These are phyloP conservation scores for Nannospalax galili DNA, from an alignment of 2,113 vertebrate species.

Conservation along the genomic window DNA sequence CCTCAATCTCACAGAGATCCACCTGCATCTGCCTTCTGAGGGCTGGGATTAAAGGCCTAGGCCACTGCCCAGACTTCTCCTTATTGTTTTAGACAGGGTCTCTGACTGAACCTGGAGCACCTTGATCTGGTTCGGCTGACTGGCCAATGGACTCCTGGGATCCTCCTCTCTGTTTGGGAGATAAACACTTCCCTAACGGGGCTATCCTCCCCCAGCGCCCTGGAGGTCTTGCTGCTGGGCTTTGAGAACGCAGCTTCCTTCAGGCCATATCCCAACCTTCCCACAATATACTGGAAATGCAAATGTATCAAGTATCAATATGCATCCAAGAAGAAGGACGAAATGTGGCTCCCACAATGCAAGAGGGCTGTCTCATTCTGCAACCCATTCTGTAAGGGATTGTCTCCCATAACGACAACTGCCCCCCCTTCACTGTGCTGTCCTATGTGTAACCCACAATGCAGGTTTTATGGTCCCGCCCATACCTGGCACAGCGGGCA, in stretches of 20 bases:
- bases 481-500: slow-evolving; percentile 75
- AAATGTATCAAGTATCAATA: too few relatives aligned
- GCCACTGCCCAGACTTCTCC: too few relatives aligned
- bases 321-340: too few relatives aligned
- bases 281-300: neutral
- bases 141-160: neutral
- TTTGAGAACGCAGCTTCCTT: neutral
- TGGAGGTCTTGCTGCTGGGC: too few relatives aligned
- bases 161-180: neutral
- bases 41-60: too few relatives aligned
- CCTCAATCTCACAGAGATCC: too few relatives aligned
- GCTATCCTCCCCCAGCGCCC: neutral
- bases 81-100: neutral
- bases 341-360: neutral
- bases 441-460: neutral
- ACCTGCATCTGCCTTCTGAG: too few relatives aligned
- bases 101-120: neutral
- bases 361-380: neutral
- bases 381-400: neutral
- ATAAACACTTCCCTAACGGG: neutral
- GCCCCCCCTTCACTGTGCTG: too few relatives aligned
- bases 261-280: neutral
- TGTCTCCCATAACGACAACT: neutral
- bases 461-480: too few relatives aligned
- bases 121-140: neutral